Percentiles rank a stretch among this genome's conserved stretches.
These are phyloP conservation scores for Spicauda simplicius DNA, from an alignment of 2,888 invertebrate genomes.

Conservation along the genomic window DNA sequence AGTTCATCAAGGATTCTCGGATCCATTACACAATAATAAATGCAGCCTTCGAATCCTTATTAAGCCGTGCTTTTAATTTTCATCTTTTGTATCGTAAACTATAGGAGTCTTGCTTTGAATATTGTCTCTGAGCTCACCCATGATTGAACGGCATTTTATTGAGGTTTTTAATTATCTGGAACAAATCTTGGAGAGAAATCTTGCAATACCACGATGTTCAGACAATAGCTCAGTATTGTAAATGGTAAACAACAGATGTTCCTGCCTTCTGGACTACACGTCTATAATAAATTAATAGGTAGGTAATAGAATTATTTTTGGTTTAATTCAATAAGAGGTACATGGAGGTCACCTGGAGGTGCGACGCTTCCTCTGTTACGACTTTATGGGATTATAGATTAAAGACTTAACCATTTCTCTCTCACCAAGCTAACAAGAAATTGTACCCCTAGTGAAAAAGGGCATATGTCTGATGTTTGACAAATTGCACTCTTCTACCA, in stretches of 20 bases:
- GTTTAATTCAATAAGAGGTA: too few relatives aligned
- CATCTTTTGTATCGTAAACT: slow-evolving; percentile 14
- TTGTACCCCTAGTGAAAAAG: too few relatives aligned
- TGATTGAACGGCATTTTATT: neutral
- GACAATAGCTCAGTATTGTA: neutral
- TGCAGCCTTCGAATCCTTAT: slow-evolving; percentile 7
- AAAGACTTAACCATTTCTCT: too few relatives aligned
- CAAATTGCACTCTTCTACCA: too few relatives aligned
- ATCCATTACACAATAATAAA: slow-evolving; percentile 2
- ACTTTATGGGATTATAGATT: too few relatives aligned
- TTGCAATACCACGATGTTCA: neutral
- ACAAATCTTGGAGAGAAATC: neutral
- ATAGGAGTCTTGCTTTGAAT: neutral
- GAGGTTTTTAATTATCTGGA: slow-evolving; percentile 12
- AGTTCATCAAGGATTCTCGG: neutral
- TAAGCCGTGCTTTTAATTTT: slow-evolving; percentile 12
- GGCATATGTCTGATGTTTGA: too few relatives aligned
- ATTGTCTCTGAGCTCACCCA: slow-evolving; percentile 5
- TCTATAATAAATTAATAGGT: too few relatives aligned
- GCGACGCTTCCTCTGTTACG: too few relatives aligned
- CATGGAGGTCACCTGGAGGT: too few relatives aligned
- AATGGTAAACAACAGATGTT: neutral
- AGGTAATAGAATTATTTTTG: too few relatives aligned
- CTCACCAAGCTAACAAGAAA: too few relatives aligned
- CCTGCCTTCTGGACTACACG: too few relatives aligned